phyloP scores from a whole-genome alignment of 2,113 vertebrate genomes.

The Benitochromis conjunctus region DNA sequence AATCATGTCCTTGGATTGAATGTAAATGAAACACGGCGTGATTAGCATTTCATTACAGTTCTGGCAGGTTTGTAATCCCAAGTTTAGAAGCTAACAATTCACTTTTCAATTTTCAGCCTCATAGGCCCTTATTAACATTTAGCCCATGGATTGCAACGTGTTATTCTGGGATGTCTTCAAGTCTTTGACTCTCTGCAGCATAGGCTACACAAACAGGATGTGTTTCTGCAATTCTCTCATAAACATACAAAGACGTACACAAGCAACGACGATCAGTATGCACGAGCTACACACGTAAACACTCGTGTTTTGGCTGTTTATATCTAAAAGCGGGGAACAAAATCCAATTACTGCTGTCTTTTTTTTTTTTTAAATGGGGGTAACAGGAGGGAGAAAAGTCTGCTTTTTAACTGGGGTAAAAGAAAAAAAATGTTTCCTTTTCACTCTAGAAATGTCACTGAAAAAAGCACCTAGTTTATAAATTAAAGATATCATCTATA shows the following conservation, averaged over 20 bases:
- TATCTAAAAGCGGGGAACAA: background rate
- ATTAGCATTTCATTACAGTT: background rate
- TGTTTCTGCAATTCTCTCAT: background rate
- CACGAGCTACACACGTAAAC: background rate
- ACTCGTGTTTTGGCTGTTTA: background rate
- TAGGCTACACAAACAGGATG: background rate
- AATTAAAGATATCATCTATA: background rate
- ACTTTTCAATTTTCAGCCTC: background rate
- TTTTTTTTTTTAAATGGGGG: background rate
- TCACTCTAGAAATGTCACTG: background rate
- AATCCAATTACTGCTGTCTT: constrained; percentile 6
- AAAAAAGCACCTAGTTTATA: background rate
- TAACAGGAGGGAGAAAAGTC: background rate
- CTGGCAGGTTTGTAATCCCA: background rate
- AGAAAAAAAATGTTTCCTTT: background rate
- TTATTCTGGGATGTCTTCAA: background rate
- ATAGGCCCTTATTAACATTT: background rate
- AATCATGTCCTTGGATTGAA: background rate
- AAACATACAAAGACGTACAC: background rate
- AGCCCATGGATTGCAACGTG: background rate
- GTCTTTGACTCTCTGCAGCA: background rate
- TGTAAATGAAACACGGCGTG: background rate
- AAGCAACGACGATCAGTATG: background rate
- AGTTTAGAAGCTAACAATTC: background rate
- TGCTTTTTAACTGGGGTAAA: background rate